Conservation (phyloP, 2,888 invertebrate genomes). For the Leptogaster cylindrica region DNA sequence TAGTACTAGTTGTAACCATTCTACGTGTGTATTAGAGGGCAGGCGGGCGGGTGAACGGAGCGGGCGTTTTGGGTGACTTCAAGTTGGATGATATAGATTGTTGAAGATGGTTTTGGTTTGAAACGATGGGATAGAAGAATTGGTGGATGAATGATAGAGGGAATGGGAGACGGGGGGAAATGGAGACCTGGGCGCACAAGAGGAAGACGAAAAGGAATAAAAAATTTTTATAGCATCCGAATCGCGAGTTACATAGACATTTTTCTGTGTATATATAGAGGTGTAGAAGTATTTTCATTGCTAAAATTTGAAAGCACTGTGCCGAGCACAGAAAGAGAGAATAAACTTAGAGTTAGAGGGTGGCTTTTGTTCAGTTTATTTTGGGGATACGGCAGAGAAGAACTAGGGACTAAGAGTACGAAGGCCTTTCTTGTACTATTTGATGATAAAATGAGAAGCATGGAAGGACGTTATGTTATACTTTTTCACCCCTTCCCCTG, state of each 20-base stretch:
- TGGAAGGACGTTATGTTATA: conserved; percentile 9
- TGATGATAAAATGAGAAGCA: conserved; percentile 13
- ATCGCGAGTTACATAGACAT: conserved; percentile 43
- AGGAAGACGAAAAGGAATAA: conserved; percentile 26
- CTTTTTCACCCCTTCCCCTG: conserved; percentile 8
- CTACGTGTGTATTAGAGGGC: conserved; percentile 39
- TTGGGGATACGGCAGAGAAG: conserved; percentile 12
- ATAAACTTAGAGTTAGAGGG: conserved; percentile 41
- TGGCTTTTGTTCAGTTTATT: conserved; percentile 40
- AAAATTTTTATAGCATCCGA: conserved; percentile 43
- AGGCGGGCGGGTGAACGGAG: conserved; percentile 14
- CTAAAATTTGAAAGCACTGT: conserved; percentile 40
- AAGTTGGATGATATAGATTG: too few relatives aligned
- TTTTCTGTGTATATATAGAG: conserved; percentile 23
- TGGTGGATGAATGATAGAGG: too few relatives aligned
- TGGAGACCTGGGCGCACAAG: too few relatives aligned
- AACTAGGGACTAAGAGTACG: conserved; percentile 18
- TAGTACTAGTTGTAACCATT: conserved; percentile 45
- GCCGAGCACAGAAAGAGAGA: conserved; percentile 37
- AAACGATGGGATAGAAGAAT: too few relatives aligned
- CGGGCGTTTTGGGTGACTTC: too few relatives aligned
- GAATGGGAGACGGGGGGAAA: too few relatives aligned
- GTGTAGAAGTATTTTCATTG: conserved; percentile 37
- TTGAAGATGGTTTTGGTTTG: too few relatives aligned
- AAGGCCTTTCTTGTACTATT: conserved; percentile 34